Evolutionary conservation across 1,140 invertebrate species (phyloP).

Genomic region (Argopecten irradians): DNA sequence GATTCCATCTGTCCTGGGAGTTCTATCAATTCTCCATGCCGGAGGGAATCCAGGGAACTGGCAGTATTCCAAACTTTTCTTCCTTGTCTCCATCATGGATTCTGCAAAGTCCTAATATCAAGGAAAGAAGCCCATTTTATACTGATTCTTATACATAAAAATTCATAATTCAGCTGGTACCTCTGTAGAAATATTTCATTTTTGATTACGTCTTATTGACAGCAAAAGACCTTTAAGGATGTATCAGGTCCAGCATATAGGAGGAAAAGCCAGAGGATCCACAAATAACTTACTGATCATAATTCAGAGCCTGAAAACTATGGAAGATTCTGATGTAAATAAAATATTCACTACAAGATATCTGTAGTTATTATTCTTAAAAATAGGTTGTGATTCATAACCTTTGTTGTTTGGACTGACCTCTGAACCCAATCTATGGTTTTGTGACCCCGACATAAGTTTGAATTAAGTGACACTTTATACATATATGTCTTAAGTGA

Average conservation of each 20-base stretch:
- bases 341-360: no score
- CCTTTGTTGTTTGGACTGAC: neutral
- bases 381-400: no score
- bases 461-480: neutral
- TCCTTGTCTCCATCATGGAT: conserved; percentile 66
- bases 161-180: neutral
- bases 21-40: conserved; percentile 70
- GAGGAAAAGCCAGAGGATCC: neutral
- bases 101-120: conserved; percentile 67
- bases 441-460: neutral
- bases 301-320: no score
- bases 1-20: conserved; percentile 73
- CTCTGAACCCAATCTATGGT: neutral
- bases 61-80: conserved; percentile 71
- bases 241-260: neutral
- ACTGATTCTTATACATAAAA: neutral
- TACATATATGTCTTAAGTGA: neutral
- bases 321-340: no score
- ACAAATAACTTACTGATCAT: neutral
- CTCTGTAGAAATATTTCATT: neutral
- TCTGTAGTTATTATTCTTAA: no score
- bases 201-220: neutral
- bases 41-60: conserved; percentile 73
- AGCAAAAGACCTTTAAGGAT: neutral
- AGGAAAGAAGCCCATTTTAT: neutral